Evolutionary conservation across 2,888 invertebrate species (phyloP), one percentile per base, ranked within the genome.

Genomic region (Heliconius cydno): DNA sequence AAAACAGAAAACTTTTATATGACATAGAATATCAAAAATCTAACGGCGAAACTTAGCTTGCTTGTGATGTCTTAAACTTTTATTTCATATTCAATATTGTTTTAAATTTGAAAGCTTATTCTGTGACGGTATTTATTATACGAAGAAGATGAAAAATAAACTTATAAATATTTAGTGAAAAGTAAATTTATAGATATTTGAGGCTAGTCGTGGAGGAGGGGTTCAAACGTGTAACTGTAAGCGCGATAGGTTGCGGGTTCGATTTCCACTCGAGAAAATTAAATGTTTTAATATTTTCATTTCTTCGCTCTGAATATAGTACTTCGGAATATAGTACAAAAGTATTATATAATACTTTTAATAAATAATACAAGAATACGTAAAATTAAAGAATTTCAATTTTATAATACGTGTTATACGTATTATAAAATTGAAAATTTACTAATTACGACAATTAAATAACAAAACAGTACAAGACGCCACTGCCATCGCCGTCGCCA

Each of bases 11-110:
- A 30, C 10, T 72, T 72, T 72, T 57, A 52, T 30, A 38, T 68
- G n/a, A n/a, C 68, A 30, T 57, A 72, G 22, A 73, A 30, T 73
- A 73, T 73, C 30, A n/a, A 30, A 34, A 60, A 73, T 60, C n/a
- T 34, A 73, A 73, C 73, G 22, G 73, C 57, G n/a, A 73, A 60
- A 73, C 34, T 73, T 73, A n/a, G n/a, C 60, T 73, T 57, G 34
- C 34, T 73, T 73, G 60, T 60, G 57, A 73, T 34, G 7, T 60
- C 34, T 73, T 60, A 60, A 52, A 60, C 34, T 73, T 73, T 60
- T n/a, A 73, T 73, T 7, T 57, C 22, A 60, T 60, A 34, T 73
- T 73, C 57, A 73, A 73, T 60, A 73, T 73, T 73, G 60, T 73
- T 60, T 73, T 34, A 73, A n/a, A 73, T 73, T 73, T 15, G 57